A percentile compares a stretch with the other conserved stretches of the same genome.
Conservation (phyloP, 1,140 invertebrate genomes). For the Sinonovacula constricta region DNA sequence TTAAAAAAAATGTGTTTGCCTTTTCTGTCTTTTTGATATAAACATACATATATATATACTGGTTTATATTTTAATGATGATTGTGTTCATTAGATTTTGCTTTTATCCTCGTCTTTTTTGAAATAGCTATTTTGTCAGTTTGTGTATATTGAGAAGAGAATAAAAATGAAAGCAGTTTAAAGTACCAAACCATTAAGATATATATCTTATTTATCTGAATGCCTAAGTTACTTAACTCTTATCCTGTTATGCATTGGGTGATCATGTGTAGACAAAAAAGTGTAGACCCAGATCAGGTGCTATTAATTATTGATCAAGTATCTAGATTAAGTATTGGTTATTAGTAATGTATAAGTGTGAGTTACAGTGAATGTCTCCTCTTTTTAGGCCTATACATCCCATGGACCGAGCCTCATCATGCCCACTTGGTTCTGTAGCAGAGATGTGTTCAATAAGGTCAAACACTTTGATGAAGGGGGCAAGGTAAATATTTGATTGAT, state of each 20-base stretch:
- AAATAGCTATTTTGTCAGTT: too few species aligned
- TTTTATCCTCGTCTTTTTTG: too few species aligned
- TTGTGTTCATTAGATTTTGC: too few species aligned
- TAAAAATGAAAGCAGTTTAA: too few species aligned
- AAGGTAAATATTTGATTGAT: too few species aligned
- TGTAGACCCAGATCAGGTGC: neutral
- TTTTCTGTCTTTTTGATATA: too few species aligned
- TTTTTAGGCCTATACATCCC: constrained; percentile 85
- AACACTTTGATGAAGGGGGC: constrained; percentile 76
- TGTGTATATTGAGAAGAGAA: too few species aligned
- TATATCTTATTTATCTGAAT: too few species aligned
- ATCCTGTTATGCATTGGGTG: neutral
- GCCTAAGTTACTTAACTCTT: neutral
- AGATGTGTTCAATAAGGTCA: constrained; percentile 82
- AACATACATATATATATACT: too few species aligned
- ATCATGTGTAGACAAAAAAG: neutral
- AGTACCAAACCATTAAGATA: too few species aligned
- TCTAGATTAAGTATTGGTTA: neutral
- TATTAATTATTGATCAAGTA: neutral
- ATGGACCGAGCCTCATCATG: constrained; percentile 89
- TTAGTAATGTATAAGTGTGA: neutral
- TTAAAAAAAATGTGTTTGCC: too few species aligned
- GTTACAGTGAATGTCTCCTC: neutral
- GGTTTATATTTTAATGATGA: too few species aligned
- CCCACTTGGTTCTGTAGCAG: constrained; percentile 89